Evolutionary conservation across 2,797 vertebrate genomes (phyloP).

Genomic region (Etheostoma perlongum): DNA sequence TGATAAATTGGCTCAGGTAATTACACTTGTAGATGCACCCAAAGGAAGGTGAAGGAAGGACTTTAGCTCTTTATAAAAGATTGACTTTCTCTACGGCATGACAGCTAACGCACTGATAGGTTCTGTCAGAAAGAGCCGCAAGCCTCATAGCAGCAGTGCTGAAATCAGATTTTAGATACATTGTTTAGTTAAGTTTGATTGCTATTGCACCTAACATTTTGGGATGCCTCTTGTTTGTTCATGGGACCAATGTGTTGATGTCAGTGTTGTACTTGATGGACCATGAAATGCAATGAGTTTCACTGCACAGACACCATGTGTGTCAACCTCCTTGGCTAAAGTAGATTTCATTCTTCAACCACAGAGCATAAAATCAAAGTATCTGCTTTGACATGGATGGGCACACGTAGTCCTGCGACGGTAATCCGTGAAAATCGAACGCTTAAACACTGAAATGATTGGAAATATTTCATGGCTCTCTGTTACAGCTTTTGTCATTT

Average conservation of each 20-base stretch:
- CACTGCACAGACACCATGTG: constrained; percentile 8
- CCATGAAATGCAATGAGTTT: constrained; percentile 19
- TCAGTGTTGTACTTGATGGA: constrained; percentile 1
- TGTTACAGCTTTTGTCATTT: constrained; percentile 34
- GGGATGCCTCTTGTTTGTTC: constrained; percentile 2
- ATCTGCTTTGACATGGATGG: constrained; percentile 49
- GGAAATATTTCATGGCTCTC: constrained; percentile 35
- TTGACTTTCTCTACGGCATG: no score
- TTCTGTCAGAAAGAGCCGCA: no score
- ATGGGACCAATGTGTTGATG: not conserved
- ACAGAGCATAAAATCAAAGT: constrained; percentile 44
- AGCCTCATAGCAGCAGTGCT: no score
- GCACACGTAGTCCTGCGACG: constrained; percentile 19
- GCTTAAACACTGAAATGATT: constrained; percentile 31
- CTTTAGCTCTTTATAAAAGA: no score
- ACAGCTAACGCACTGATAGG: no score
- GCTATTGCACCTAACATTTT: not conserved
- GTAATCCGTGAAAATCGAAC: constrained; percentile 43
- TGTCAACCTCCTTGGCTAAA: constrained; percentile 29
- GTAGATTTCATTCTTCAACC: constrained; percentile 37
- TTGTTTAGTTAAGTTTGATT: no score
- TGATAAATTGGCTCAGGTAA: not conserved
- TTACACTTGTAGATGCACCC: not conserved
- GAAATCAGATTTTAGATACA: no score
- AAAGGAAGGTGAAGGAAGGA: no score